Conservation (phyloP, 2,113 vertebrate genomes). For the Melanotaenia duboulayi region DNA sequence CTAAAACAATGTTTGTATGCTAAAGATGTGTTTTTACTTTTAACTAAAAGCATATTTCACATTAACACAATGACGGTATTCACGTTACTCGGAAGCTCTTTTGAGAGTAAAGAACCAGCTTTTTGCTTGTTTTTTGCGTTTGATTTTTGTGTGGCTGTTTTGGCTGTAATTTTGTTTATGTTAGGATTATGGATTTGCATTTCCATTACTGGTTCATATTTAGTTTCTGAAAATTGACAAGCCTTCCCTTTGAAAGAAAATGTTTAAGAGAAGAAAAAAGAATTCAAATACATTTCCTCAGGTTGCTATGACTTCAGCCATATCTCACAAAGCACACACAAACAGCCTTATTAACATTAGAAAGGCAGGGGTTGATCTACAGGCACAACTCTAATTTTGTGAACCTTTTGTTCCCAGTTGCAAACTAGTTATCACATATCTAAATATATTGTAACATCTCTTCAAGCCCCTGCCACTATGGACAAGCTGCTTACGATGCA, state of each 20-base stretch:
- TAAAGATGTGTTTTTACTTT: constrained; percentile 10
- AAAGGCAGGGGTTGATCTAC: constrained; percentile 15
- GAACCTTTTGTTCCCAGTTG: background rate
- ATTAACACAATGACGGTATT: background rate
- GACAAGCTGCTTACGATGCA: constrained; percentile 9
- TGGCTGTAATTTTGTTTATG: constrained; percentile 12
- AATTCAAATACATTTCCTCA: constrained; percentile 7
- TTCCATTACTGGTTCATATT: constrained; percentile 3
- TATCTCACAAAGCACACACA: constrained; percentile 21
- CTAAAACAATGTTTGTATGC: fast-evolving
- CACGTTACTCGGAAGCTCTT: constrained; percentile 1
- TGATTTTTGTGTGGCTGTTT: constrained; percentile 16
- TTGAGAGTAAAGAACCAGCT: background rate
- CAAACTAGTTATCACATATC: background rate
- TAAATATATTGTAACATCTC: constrained; percentile 10
- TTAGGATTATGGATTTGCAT: background rate
- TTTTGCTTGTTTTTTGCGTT: background rate
- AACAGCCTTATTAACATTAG: constrained; percentile 23
- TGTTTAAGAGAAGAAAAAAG: constrained; percentile 4
- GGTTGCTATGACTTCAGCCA: constrained; percentile 15
- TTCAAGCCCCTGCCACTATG: constrained; percentile 24
- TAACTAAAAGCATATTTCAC: background rate
- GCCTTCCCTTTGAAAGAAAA: background rate
- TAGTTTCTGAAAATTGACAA: constrained; percentile 17
- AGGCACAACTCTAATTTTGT: constrained; percentile 3